Conservation (phyloP, 2,113 vertebrate genomes). For the Gymnobelideus leadbeateri region DNA sequence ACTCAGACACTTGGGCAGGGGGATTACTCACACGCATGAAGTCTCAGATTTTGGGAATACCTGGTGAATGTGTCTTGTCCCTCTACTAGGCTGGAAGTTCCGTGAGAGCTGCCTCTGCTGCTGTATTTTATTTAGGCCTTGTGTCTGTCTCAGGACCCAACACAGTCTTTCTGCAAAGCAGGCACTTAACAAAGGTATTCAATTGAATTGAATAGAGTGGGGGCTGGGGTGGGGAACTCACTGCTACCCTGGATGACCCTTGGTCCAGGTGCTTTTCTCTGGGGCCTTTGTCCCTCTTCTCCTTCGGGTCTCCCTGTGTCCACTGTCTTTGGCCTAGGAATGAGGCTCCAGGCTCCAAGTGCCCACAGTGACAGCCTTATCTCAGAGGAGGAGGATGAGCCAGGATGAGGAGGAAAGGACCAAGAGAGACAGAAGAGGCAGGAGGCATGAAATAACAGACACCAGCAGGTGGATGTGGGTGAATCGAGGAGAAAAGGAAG, state of each 20-base stretch:
- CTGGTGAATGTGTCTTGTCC: neutral
- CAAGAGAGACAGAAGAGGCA: neutral
- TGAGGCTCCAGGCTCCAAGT: neutral
- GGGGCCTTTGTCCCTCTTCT: neutral
- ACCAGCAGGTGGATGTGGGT: neutral
- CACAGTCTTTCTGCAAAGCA: neutral
- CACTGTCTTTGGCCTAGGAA: neutral
- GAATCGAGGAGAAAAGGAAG: conserved; percentile 50
- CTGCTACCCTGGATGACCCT: neutral
- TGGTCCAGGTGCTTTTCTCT: too few species aligned
- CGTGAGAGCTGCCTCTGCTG: too few species aligned
- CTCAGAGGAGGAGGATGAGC: neutral
- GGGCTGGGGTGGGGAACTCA: neutral
- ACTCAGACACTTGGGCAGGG: neutral
- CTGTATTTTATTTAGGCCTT: neutral
- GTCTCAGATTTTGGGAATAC: neutral
- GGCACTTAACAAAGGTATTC: neutral
- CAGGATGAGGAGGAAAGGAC: neutral
- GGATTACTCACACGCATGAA: neutral
- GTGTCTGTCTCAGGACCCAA: neutral
- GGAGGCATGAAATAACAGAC: neutral
- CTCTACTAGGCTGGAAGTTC: neutral
- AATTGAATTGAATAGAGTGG: neutral
- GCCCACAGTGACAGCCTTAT: neutral
- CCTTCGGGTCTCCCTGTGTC: neutral